Conservation (phyloP, 2,888 invertebrate genomes). For the Fragum whitleyi region DNA sequence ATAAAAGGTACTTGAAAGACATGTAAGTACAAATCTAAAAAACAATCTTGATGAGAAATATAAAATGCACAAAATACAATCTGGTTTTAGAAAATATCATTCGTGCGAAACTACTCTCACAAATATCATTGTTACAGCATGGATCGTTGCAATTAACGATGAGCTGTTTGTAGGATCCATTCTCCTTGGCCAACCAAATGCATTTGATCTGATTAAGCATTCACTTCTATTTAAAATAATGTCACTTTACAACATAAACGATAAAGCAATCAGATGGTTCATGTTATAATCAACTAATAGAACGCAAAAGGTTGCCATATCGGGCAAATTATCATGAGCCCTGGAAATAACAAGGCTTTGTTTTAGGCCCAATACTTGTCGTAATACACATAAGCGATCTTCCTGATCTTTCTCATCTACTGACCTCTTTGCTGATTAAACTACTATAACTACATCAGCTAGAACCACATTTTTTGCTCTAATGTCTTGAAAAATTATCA, state of each 20-base stretch:
- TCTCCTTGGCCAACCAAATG: not conserved
- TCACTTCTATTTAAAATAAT: conserved; percentile 1
- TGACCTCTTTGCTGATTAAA: conserved; percentile 7
- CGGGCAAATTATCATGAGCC: not conserved
- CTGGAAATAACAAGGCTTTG: conserved; percentile 5
- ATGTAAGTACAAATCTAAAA: not conserved
- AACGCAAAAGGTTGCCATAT: not conserved
- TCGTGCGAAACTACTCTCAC: conserved; percentile 8
- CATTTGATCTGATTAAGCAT: conserved; percentile 3
- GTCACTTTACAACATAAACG: not conserved
- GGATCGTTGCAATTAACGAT: not conserved
- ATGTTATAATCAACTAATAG: not conserved
- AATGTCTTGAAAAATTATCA: too few species aligned
- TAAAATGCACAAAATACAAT: not conserved
- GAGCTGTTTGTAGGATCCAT: not conserved
- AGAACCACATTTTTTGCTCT: too few species aligned
- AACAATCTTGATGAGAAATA: not conserved
- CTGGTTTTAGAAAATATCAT: conserved; percentile 6
- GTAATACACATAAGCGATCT: not conserved
- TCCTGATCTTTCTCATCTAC: not conserved
- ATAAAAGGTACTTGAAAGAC: conserved; percentile 5
- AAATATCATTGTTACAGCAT: not conserved
- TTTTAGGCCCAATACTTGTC: conserved; percentile 9
- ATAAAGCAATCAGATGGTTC: not conserved
- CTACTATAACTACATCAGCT: not conserved